These are phyloP conservation scores for Tromatobia lineatoria DNA, from an alignment of 2,888 invertebrate species.

Conservation along the genomic window DNA sequence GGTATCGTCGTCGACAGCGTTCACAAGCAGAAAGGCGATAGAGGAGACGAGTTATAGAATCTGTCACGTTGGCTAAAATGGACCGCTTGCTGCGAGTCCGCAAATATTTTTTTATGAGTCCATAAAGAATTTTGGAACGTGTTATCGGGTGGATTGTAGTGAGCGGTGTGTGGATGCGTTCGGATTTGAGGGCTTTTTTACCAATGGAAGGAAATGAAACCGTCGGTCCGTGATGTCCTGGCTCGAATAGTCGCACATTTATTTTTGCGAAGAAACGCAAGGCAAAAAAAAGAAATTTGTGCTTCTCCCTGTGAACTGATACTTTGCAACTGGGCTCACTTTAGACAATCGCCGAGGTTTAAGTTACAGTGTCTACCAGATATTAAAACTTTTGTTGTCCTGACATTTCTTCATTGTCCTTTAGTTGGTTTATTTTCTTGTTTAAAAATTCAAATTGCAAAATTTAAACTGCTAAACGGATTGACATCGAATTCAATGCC, in stretches of 20 bases:
- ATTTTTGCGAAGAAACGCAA: not conserved
- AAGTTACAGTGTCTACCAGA: not conserved
- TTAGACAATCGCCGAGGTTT: not conserved
- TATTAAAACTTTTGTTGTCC: too few species aligned
- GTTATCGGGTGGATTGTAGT: slow-evolving; percentile 28
- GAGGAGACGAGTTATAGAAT: not conserved
- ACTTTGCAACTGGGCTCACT: not conserved
- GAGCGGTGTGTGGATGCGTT: slow-evolving; percentile 32
- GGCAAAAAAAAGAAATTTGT: slow-evolving; percentile 5
- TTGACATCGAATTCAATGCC: too few species aligned
- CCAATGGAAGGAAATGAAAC: slow-evolving; percentile 56
- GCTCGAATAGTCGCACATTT: slow-evolving; percentile 5
- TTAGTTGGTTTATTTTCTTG: too few species aligned
- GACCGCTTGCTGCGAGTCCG: not conserved
- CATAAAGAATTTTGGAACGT: slow-evolving; percentile 29
- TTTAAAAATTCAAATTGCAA: too few species aligned
- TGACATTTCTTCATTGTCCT: too few species aligned
- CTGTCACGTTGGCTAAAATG: not conserved
- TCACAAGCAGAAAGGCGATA: not conserved
- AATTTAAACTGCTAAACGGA: too few species aligned
- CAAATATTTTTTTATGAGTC: slow-evolving; percentile 46
- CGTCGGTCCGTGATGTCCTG: slow-evolving; percentile 46
- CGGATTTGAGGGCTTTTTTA: slow-evolving; percentile 40
- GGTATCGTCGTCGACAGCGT: not conserved
- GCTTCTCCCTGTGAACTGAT: not conserved